Evolutionary conservation across 1,140 invertebrate genomes (phyloP), one percentile per base, ranked within the genome.

Genomic region (Neodiprion virginianus): DNA sequence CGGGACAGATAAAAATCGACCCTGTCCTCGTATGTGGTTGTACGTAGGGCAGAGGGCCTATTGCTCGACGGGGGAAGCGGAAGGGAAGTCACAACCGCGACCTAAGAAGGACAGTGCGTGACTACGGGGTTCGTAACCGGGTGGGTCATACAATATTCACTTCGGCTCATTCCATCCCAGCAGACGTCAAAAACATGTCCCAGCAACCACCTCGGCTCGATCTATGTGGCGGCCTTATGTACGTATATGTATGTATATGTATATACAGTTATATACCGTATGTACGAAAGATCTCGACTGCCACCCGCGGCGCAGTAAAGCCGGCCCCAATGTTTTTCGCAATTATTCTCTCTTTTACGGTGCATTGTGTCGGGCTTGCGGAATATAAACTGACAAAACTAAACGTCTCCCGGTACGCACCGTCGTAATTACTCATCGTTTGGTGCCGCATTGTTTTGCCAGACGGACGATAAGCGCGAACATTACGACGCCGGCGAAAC

Each of bases 81-180:
- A 40, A 40, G 28, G 2, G 28, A 61, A 17, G 53, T 61, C 53
- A 17, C n/a, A 61, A 61, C 53, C 53, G 53, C 53, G 53, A 8
- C 53, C n/a, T 61, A 61, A 61, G 53, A 12, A 12, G 11, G 11
- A 17, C 53, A 61, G 53, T 61, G 53, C 53, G 53, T 61, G 53
- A 61, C 53, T 61, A 61, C 53, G 53, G 53, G 53, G 11, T 61
- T 61, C 53, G 53, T 53, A 72, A 9, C 40, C 28, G n/a, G 48
- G 76, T 74, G 74, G 77, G 78, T 83, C 80, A 83, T 83, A 82
- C 81, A 82, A 83, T 83, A 83, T 83, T 83, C 82, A 83, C 77
- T 79, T 67, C 69, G 78, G 77, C 78, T 75, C 81, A 76, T 80
- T 82, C 79, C 79, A 77, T 82, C 78, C 68, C 76, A 75, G 78